phyloP scores from a whole-genome alignment of 2,888 invertebrate species.

The Idaea straminata region DNA sequence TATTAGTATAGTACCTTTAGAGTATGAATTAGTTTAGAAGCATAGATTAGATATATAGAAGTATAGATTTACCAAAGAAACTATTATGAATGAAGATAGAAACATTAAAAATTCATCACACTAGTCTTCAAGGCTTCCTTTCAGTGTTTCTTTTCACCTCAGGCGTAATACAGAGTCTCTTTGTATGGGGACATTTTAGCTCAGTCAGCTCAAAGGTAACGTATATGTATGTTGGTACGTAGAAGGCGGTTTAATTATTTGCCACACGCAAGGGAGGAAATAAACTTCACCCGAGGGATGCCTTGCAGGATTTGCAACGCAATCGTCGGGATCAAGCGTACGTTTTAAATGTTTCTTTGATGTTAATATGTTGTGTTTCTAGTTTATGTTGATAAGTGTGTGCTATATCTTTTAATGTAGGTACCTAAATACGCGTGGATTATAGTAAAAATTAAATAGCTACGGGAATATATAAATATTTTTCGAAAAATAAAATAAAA shows the following conservation, averaged over 20 bases:
- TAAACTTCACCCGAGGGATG: slow-evolving; percentile 40
- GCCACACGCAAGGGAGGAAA: slow-evolving; percentile 49
- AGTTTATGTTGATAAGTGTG: neutral
- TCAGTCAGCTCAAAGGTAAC: slow-evolving; percentile 55
- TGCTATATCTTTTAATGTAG: neutral
- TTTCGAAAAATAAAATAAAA: neutral
- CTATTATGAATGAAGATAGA: neutral
- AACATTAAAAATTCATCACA: neutral
- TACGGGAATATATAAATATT: too few species aligned
- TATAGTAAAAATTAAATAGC: too few species aligned
- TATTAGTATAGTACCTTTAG: too few species aligned
- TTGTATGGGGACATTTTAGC: slow-evolving; percentile 56
- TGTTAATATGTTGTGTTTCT: neutral
- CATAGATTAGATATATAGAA: too few species aligned
- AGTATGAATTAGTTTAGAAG: too few species aligned
- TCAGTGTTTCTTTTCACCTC: slow-evolving; percentile 56
- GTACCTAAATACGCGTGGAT: neutral
- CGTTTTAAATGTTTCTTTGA: slow-evolving; percentile 27
- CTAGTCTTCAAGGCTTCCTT: neutral
- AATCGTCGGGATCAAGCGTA: slow-evolving; percentile 36
- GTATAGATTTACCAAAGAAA: neutral
- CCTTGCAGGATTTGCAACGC: slow-evolving; percentile 41
- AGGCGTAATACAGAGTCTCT: slow-evolving; percentile 53
- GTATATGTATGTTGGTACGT: slow-evolving; percentile 15
- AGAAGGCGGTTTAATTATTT: slow-evolving; percentile 68